Percentiles rank a stretch among this genome's conserved stretches.
These are phyloP conservation scores for Phania funesta DNA, from an alignment of 2,888 invertebrate genomes.

Conservation along the genomic window DNA sequence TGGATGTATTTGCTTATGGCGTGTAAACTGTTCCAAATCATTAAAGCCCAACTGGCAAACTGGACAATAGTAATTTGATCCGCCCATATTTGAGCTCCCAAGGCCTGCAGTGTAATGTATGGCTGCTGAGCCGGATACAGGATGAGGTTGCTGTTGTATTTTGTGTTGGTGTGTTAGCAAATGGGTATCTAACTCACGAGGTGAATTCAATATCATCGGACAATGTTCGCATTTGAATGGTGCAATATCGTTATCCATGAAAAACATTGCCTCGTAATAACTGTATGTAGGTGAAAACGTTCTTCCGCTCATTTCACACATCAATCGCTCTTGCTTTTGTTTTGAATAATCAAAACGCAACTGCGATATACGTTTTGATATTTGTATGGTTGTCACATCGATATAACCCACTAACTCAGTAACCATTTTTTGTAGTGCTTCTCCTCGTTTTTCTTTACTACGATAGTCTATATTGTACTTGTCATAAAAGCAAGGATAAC, in stretches of 20 bases:
- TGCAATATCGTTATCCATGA: conserved; percentile 76
- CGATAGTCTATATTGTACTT: conserved; percentile 76
- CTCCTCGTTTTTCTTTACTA: conserved; percentile 76
- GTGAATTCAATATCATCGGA: conserved; percentile 73
- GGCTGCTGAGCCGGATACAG: conserved; percentile 1
- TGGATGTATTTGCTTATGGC: conserved; percentile 73
- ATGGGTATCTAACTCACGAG: conserved; percentile 75
- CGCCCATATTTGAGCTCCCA: conserved; percentile 31
- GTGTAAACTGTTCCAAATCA: conserved; percentile 73
- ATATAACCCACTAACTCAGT: conserved; percentile 73
- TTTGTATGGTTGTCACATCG: conserved; percentile 76
- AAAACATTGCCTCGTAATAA: conserved; percentile 76
- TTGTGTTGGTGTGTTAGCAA: conserved; percentile 73
- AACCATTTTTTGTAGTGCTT: conserved; percentile 76
- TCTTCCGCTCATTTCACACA: conserved; percentile 73
- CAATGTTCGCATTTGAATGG: conserved; percentile 77
- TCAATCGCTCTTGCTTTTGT: conserved; percentile 75
- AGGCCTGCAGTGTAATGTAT: not conserved
- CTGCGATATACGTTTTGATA: conserved; percentile 77
- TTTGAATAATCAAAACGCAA: conserved; percentile 77
- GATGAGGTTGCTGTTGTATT: conserved; percentile 59
- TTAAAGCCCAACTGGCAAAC: conserved; percentile 73
- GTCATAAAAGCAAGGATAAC: conserved; percentile 76
- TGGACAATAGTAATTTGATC: conserved; percentile 71
- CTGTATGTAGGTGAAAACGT: conserved; percentile 74